phyloP scores from a whole-genome alignment of 2,113 vertebrate genomes.

The Ranitomeya variabilis region DNA sequence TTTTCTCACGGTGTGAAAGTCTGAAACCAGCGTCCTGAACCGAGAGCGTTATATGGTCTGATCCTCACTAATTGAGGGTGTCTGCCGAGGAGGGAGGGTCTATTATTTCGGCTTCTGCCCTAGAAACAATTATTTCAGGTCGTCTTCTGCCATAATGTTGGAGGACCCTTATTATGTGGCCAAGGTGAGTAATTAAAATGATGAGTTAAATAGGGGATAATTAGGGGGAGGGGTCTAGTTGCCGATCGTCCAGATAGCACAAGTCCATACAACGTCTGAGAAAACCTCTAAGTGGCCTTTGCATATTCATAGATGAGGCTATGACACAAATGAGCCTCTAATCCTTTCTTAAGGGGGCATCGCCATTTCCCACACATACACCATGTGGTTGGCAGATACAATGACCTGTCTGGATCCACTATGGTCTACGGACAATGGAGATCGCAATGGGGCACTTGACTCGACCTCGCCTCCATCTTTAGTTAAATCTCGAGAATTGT shows the following conservation, averaged over 20 bases:
- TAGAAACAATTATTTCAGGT: slow-evolving; percentile 68
- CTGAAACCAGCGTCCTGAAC: slow-evolving; percentile 66
- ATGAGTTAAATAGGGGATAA: slow-evolving; percentile 22
- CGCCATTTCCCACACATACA: background rate
- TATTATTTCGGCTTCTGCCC: slow-evolving; percentile 63
- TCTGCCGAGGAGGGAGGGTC: slow-evolving; percentile 65
- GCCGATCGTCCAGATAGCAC: background rate
- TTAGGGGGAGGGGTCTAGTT: background rate
- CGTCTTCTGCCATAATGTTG: slow-evolving; percentile 66
- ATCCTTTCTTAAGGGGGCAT: background rate
- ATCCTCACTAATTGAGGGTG: slow-evolving; percentile 63
- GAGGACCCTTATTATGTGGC: slow-evolving; percentile 11
- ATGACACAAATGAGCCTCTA: slow-evolving; percentile 18
- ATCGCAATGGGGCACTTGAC: background rate
- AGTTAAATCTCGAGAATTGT: background rate
- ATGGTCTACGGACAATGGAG: background rate
- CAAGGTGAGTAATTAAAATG: slow-evolving; percentile 29
- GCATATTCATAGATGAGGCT: slow-evolving; percentile 46
- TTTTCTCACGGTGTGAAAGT: slow-evolving; percentile 71
- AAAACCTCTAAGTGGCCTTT: slow-evolving; percentile 5
- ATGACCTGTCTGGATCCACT: background rate
- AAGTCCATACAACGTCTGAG: background rate
- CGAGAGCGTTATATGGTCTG: slow-evolving; percentile 64
- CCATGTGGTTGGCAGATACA: background rate
- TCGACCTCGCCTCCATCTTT: background rate